Base-by-base conservation (phyloP, 2,888 invertebrate genomes). In the Brachypterus glaber region DNA sequence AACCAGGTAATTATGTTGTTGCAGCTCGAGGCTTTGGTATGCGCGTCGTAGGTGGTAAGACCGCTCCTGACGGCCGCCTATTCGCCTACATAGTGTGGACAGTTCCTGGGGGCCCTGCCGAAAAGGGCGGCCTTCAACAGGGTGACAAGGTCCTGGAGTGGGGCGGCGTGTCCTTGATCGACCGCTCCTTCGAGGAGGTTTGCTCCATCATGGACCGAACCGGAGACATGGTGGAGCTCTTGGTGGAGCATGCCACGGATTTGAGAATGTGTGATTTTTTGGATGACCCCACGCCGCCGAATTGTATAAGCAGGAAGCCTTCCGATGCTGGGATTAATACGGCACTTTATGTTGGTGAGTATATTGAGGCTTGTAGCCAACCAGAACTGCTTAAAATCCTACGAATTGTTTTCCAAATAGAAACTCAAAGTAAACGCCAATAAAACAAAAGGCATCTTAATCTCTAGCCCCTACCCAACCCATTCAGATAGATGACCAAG, bases 51-150 rank as follows among this genome's bases (percentile, higher is more conserved):
- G 93, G 92, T 12, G 93, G 93, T 17, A 91, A 91, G 65, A 81
- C 82, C 17, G 85, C 84, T 40, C 73, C 79, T 17, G 88, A 88
- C 63, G 90, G 90, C 3, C 79, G 82, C 24, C 78, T 90, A 47
- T 88, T 89, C 63, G 91, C 91, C 31, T 85, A 86, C 62, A 85
- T 91, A 58, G 88, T 90, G 41, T 90, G 89, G 84, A 90, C 90
- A 3, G 86, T 89, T 45, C 86, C 87, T 8, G 88, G 89, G 30
- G 92, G 93, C 17, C 86, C 90, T 16, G 93, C 93, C 1, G 89
- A 91, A 63, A 80, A 88, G 59, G 87, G 82, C 33, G 89, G 89
- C 35, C 72, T 93, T 46, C 81, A 83, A 57, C 86, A 87, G 63
- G 92, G 91, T 53, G 88, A 90, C 67, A 88, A 87, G 45, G 87